Base-by-base conservation (phyloP, 2,113 vertebrate genomes). In the Suricata suricatta region DNA sequence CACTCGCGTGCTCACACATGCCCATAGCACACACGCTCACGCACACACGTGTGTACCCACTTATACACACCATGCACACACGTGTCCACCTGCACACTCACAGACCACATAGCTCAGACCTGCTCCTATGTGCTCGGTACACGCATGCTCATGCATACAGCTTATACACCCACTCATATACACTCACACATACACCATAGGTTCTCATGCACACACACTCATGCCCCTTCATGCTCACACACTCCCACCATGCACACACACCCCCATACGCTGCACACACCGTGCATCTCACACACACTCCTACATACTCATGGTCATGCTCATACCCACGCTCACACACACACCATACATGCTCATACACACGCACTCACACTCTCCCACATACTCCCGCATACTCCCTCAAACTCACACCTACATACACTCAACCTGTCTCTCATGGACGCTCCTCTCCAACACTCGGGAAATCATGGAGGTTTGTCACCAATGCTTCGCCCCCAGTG, bases 361-460 rank as follows among this genome's bases (percentile, higher is more conserved):
- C 44, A 12, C 7, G 1, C 35, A 64, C 21, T 27, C 27, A 10
- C 64, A 25, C n/a, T 25, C 1, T 41, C 16, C n/a, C 29, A 47
- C 11, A 25, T 29, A 60, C 2, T 25, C 63, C 29, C 33, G 10
- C 60, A 14, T 19, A 35, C 5, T 38, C 15, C 2, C n/a, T 25
- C 23, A 8, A 97, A 98, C 93, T 97, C 98, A 98, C 98, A 98
- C 95, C 95, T 69, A 4, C 54, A 13, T 27, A 12, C 19, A 5
- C 19, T 2, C 23, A 12, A 44, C n/a, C 2, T 2, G 27, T 29
- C 27, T 12, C 31, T 11, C 12, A 17, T 23, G 3, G 98, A 95
- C 97, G 98, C 94, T 98, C 97, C 93, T 98, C 98, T 99, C 98
- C 98, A 94, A 97, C 88, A 96, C 96, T 97, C 95, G 74, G 0